These are phyloP conservation scores for Anolis apletophallus DNA, from an alignment of 2,797 vertebrate species.

Conservation along the genomic window DNA sequence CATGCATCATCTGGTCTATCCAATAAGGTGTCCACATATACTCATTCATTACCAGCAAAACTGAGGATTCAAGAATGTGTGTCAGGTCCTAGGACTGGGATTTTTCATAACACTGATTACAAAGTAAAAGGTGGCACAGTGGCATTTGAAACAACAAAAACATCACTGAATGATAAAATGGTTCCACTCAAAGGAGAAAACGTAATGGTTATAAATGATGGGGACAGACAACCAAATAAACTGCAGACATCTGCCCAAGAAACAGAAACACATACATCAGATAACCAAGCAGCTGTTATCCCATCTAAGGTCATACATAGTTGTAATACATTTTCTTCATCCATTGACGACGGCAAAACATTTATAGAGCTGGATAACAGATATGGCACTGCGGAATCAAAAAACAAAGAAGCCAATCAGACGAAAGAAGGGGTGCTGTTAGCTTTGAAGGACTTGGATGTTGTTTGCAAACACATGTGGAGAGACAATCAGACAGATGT, in stretches of 20 bases:
- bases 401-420: slow-evolving; percentile 1
- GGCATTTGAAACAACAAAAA: slow-evolving; percentile 62
- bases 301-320: slow-evolving; percentile 56
- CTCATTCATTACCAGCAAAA: neutral
- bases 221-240: slow-evolving; percentile 34
- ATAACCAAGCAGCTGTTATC: slow-evolving; percentile 46
- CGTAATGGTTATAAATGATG: slow-evolving; percentile 55
- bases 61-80: neutral
- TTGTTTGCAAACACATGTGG: neutral
- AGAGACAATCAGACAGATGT: neutral
- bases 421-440: rapidly evolving
- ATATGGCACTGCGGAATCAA: neutral
- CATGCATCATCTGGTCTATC: neutral
- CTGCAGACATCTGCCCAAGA: slow-evolving; percentile 9
- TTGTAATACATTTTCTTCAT: slow-evolving; percentile 55
- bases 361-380: rapidly evolving
- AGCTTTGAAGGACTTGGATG: neutral
- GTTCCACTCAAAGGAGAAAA: slow-evolving; percentile 51
- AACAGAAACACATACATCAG: slow-evolving; percentile 38
- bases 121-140: slow-evolving; percentile 30
- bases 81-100: rapidly evolving
- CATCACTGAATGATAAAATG: slow-evolving; percentile 41
- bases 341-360: neutral
- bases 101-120: rapidly evolving
- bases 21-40: rapidly evolving